These are phyloP conservation scores for Nannoperca obscura DNA, from an alignment of 2,797 vertebrate genomes.

Conservation along the genomic window DNA sequence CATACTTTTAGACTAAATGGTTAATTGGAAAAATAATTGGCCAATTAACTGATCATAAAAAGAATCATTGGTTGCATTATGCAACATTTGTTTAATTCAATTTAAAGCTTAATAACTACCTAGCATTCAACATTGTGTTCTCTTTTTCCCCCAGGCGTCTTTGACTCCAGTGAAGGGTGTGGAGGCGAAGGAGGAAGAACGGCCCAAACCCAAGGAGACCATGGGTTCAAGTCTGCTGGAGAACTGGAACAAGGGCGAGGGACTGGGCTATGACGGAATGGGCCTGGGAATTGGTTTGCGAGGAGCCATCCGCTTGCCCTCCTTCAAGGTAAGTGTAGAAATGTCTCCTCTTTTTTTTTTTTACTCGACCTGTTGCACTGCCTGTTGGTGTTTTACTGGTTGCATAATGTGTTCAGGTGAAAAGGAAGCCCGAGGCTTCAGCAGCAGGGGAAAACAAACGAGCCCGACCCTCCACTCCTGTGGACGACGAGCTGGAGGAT, in stretches of 20 bases:
- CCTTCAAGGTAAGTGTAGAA: conserved; percentile 90
- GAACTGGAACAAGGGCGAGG: conserved; percentile 97
- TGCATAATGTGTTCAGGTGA: conserved; percentile 86
- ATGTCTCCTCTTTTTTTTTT: background rate
- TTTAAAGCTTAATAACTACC: background rate
- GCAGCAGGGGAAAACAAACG: conserved; percentile 92
- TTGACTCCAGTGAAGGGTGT: conserved; percentile 94
- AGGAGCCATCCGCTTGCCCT: conserved; percentile 95
- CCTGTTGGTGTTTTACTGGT: conserved; percentile 13
- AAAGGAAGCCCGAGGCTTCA: conserved; percentile 94
- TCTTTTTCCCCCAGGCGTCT: conserved; percentile 84
- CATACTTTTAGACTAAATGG: background rate
- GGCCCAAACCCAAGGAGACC: conserved; percentile 93
- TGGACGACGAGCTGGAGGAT: conserved; percentile 94
- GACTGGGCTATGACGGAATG: conserved; percentile 94
- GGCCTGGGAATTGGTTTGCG: conserved; percentile 94
- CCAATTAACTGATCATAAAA: background rate
- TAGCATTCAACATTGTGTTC: background rate
- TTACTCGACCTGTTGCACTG: background rate
- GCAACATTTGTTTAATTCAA: background rate
- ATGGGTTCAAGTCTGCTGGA: conserved; percentile 93
- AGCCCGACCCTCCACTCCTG: conserved; percentile 92
- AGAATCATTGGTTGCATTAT: background rate
- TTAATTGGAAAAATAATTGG: background rate
- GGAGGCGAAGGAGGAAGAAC: conserved; percentile 93